Base-by-base conservation (phyloP, 2,797 vertebrate species). In the Sebastes steindachneri region DNA sequence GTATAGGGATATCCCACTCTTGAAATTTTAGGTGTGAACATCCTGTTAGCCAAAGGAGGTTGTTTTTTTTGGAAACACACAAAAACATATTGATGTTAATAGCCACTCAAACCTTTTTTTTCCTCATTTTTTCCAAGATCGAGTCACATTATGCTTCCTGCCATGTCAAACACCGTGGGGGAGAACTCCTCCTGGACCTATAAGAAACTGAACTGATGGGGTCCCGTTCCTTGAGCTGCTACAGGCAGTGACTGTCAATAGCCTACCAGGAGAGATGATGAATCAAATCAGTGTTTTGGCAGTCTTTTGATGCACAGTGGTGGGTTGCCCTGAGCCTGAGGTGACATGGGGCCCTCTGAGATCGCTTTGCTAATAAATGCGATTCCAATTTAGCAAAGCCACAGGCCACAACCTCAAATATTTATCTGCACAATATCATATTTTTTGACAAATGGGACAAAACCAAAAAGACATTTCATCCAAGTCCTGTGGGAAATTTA, bases 171-270 rank as follows among this genome's bases (percentile, higher is more conserved):
- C 48, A 60, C 11, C 23, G 54, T 5, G 1, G 11, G 12, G 9
- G 2, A 19, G n/a, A 12, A 12, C 28, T 54, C 51, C 51, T 62
- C 29, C 29, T 33, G 29, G 28, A 51, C 48, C 8, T 19, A 26
- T 19, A 37, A 59, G 19, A 41, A 37, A 71, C 7, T 14, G 17
- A 73, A 21, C 41, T 4, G 0, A 7, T 26, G n/a, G n/a, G 37
- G 23, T 58, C 5, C 65, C 51, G 35, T 69, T 77, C 7, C 17
- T 59, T 23, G 17, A 19, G n/a, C 48, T 70, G 64, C 88, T 69
- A 54, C 35, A 70, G 77, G 85, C 76, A 23, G 48, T 64, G 35
- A 48, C n/a, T 80, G 58, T 73, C 62, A 83, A 77, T 73, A 21
- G 48, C 21, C 41, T 41, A 78, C 17, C 48, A 51, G 48, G 48